These are phyloP conservation scores for Gymnobelideus leadbeateri DNA, from an alignment of 2,113 vertebrate genomes.

Conservation along the genomic window DNA sequence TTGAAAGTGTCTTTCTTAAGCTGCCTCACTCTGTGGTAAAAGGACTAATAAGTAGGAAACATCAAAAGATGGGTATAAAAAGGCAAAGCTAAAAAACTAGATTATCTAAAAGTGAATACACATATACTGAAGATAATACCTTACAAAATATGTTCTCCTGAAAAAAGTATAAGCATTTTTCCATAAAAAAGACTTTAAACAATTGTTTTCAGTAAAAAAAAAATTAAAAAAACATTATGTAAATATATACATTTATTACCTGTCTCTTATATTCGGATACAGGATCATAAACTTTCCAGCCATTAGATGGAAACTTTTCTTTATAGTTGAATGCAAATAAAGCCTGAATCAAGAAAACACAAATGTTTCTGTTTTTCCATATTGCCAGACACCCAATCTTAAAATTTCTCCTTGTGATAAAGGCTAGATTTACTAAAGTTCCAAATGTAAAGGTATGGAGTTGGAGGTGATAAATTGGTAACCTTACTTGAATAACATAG, in stretches of 20 bases:
- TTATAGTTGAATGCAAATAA: slow-evolving; percentile 95
- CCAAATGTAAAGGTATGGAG: slow-evolving; percentile 33
- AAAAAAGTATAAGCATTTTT: slow-evolving; percentile 16
- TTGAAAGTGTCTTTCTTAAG: neutral
- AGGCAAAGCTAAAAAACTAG: neutral
- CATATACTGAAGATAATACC: neutral
- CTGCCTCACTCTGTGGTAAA: slow-evolving; percentile 4
- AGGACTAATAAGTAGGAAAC: neutral
- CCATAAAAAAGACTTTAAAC: slow-evolving; percentile 36
- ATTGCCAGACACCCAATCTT: neutral
- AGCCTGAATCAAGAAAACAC: slow-evolving; percentile 83
- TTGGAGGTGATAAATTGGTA: slow-evolving; percentile 46
- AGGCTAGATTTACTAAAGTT: slow-evolving; percentile 24
- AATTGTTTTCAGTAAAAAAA: slow-evolving; percentile 39
- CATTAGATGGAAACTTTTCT: slow-evolving; percentile 93
- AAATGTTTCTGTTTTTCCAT: slow-evolving; percentile 44
- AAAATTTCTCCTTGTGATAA: slow-evolving; percentile 46
- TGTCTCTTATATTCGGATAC: slow-evolving; percentile 94
- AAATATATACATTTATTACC: slow-evolving; percentile 82
- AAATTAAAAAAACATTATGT: too few relatives aligned
- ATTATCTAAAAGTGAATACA: neutral
- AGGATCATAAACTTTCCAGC: slow-evolving; percentile 97
- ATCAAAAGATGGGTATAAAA: neutral
- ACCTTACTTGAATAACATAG: slow-evolving; percentile 39
- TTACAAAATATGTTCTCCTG: neutral